These are phyloP conservation scores for Hydractinia symbiolongicarpus DNA, from an alignment of 30 jellyfish, hydroid and myxozoan genomes.

Conservation along the genomic window DNA sequence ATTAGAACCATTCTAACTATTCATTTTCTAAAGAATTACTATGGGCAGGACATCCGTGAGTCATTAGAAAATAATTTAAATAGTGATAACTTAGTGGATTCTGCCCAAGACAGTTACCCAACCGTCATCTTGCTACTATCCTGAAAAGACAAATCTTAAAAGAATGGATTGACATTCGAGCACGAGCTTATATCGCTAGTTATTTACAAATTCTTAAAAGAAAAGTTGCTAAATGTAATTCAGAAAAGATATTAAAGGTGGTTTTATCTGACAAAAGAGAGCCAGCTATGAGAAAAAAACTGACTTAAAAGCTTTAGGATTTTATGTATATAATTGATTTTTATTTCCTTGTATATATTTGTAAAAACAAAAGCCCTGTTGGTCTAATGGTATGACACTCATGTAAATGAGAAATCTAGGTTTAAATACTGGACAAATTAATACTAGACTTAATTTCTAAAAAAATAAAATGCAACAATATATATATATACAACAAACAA, in stretches of 20 bases:
- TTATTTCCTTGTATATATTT: too few relatives aligned
- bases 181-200: neutral
- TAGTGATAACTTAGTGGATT: too few relatives aligned
- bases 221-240: neutral
- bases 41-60: constrained; percentile 16
- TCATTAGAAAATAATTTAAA: too few relatives aligned
- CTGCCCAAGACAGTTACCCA: neutral
- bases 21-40: neutral
- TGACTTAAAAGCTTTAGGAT: too few relatives aligned
- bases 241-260: neutral
- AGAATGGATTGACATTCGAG: constrained; percentile 13
- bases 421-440: too few relatives aligned
- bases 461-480: too few relatives aligned
- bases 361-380: too few relatives aligned
- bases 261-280: neutral
- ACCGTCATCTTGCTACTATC: neutral
- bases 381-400: too few relatives aligned
- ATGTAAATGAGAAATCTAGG: too few relatives aligned
- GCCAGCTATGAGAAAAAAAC: constrained; percentile 9
- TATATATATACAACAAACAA: too few relatives aligned
- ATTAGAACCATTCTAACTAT: neutral
- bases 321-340: too few relatives aligned
- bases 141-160: neutral
- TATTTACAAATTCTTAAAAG: constrained; percentile 16
- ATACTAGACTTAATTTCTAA: too few relatives aligned